Percentiles rank a stretch among this genome's conserved stretches.
Conservation (phyloP, 2,797 vertebrate species). For the Tauraco hartlaubi region DNA sequence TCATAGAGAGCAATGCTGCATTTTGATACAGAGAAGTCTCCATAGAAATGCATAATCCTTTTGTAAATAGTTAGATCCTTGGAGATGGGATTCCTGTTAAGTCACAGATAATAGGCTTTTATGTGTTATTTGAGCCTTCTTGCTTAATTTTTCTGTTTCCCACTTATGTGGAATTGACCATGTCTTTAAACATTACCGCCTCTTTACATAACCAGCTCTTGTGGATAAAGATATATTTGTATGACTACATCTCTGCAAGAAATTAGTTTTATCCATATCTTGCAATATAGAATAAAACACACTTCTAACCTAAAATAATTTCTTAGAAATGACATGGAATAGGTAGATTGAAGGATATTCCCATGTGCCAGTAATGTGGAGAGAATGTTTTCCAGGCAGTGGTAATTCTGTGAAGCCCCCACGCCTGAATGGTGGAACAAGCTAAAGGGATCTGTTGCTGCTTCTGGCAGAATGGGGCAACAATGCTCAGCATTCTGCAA, state of each 20-base stretch:
- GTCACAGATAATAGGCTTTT: neutral
- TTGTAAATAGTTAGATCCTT: neutral
- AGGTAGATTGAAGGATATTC: neutral
- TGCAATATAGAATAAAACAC: neutral
- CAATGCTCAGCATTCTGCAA: neutral
- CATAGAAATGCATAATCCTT: neutral
- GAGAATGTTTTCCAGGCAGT: neutral
- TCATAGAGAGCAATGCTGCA: neutral
- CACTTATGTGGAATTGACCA: neutral
- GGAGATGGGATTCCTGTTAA: neutral
- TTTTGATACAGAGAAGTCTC: neutral
- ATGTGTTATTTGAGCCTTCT: neutral
- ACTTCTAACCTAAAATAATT: neutral
- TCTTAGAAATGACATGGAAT: neutral
- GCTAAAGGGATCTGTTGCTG: neutral
- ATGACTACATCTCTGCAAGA: neutral
- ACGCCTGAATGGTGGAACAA: neutral
- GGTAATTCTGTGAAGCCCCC: neutral
- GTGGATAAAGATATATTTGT: neutral
- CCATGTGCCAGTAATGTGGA: neutral
- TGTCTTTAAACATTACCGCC: neutral
- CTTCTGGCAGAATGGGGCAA: neutral
- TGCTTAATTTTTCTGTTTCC: neutral
- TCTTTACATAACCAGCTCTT: neutral
- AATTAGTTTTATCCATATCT: neutral